Conservation (phyloP, 2,797 vertebrate species). For the Oreochromis grahami region DNA sequence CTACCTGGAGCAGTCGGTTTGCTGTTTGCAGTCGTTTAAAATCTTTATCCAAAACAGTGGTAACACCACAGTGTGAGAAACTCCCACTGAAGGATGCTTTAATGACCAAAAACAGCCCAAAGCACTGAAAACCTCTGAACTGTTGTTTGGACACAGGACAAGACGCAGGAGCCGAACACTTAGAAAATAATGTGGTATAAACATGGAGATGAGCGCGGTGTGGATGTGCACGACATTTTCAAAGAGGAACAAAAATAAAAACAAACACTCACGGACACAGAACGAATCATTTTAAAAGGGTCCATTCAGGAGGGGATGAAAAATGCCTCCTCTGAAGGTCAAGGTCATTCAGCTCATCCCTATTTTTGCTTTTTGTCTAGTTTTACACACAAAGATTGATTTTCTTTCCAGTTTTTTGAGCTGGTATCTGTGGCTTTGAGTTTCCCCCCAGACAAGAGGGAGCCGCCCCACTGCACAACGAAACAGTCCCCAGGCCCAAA, state of each 20-base stretch:
- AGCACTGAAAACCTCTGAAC: neutral
- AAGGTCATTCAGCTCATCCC: neutral
- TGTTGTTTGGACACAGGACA: neutral
- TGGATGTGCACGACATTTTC: fast-evolving
- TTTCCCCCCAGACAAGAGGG: neutral
- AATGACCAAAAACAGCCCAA: neutral
- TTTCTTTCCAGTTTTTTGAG: neutral
- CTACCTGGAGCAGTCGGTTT: neutral
- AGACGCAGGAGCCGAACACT: fast-evolving
- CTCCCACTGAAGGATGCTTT: neutral
- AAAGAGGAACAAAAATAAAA: neutral
- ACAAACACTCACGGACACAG: neutral
- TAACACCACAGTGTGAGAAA: neutral
- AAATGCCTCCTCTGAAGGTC: neutral
- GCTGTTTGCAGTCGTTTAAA: neutral
- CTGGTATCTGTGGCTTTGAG: neutral
- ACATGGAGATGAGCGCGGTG: neutral
- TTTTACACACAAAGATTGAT: neutral
- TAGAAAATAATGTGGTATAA: fast-evolving
- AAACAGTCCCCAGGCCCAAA: neutral
- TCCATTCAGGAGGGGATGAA: neutral
- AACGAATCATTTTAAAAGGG: neutral
- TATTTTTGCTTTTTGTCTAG: neutral
- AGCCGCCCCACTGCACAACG: neutral
- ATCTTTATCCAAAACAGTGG: neutral